Evolutionary conservation across 2,797 vertebrate genomes (phyloP).

Genomic region (Helarctos malayanus): DNA sequence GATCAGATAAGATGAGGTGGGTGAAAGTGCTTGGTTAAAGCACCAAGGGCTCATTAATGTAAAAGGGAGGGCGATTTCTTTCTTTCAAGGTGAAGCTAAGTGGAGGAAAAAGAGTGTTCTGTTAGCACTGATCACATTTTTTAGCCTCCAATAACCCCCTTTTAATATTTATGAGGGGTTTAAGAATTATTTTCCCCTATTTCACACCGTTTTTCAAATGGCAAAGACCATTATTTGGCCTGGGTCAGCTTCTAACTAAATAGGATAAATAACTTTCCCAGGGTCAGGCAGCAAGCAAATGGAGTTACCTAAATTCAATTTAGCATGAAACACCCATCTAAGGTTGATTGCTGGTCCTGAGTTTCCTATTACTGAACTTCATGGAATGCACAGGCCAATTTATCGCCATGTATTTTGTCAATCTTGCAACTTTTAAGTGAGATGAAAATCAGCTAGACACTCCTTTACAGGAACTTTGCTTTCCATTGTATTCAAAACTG

Average conservation of each 20-base stretch:
- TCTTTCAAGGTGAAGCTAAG: background rate
- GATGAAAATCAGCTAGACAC: background rate
- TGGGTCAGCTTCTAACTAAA: background rate
- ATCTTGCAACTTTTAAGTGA: conserved; percentile 29
- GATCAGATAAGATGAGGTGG: background rate
- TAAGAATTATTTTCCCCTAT: background rate
- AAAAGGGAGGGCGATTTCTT: conserved; percentile 33
- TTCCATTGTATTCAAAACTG: background rate
- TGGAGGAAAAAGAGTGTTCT: background rate
- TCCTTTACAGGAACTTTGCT: conserved; percentile 19
- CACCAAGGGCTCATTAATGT: background rate
- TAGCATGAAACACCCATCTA: background rate
- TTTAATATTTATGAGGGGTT: conserved; percentile 38
- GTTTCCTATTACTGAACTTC: background rate
- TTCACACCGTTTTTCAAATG: conserved; percentile 35
- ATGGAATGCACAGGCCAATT: background rate
- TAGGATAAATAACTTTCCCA: background rate
- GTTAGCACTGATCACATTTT: background rate
- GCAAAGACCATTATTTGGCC: background rate
- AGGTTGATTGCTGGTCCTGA: background rate
- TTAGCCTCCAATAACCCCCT: background rate
- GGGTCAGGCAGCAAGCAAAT: conserved; percentile 9
- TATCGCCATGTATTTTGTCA: background rate
- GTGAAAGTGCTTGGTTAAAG: background rate
- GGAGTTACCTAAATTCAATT: background rate